Evolutionary conservation across 1,140 invertebrate species (phyloP), one percentile per base, ranked within the genome.

Genomic region (Drosophila rufa): DNA sequence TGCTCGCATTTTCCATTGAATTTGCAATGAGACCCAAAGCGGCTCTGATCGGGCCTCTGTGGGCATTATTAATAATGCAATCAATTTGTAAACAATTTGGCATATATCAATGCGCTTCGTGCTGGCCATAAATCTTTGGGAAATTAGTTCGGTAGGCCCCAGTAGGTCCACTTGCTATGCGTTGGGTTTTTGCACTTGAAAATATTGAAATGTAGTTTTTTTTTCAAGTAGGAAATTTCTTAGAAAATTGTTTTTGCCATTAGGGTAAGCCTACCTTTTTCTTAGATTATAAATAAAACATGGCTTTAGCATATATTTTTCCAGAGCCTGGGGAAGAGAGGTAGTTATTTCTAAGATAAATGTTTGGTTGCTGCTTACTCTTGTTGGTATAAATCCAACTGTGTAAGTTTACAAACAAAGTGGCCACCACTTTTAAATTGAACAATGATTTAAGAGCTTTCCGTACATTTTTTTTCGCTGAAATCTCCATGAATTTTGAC

Each of bases 11-110:
- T 73, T 51, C 53, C 67, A 71, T 71, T 81, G 82, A 80, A 80
- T 85, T 85, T 40, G 79, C 48, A 84, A 85, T 81, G 48, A 78
- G 61, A 19, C 55, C 75, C 55, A 62, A 78, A 48, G 75, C 43
- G 75, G 68, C 68, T 77, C 48, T 77, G 61, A 38, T 50, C 40
- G 40, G 46, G 40, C 30, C 57, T 61, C 55, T 73, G 71, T 80
- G 77, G 84, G 83, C 83, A 89, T 90, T 87, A 87, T 87, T 87
- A 84, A 87, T 87, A 87, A 87, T 87, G 84, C 79, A 87, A 87
- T 87, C 84, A 87, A 87, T 87, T 87, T 90, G 84, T 90, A 87
- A 87, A 87, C 84, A 87, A 87, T 87, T 87, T 87, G 85, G 85
- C 85, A 84, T 87, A 87, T 89, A 87, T 87, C 84, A 87, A 87